Percentiles rank a stretch among this genome's conserved stretches.
phyloP scores from a whole-genome alignment of 2,797 vertebrate species.

The Peromyscus melanophrys region DNA sequence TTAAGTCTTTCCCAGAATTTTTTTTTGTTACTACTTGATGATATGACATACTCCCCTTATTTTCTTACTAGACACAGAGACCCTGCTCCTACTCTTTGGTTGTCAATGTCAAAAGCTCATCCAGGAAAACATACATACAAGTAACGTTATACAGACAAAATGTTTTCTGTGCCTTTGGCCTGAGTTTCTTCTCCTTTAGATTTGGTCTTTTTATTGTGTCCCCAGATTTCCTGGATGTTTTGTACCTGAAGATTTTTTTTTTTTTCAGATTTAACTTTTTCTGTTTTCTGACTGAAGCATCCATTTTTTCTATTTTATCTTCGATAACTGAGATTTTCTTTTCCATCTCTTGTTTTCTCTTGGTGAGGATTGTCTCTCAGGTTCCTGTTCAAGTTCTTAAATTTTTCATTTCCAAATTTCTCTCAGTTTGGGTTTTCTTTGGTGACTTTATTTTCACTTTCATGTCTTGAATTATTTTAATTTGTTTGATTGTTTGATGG shows the following conservation, averaged over 20 bases:
- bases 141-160: not conserved
- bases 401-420: not conserved
- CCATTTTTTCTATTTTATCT: not conserved
- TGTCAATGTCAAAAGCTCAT: not conserved
- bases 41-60: rapidly evolving
- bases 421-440: no score
- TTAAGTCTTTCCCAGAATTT: not conserved
- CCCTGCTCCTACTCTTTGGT: not conserved
- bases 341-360: not conserved
- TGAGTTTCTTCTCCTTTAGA: not conserved
- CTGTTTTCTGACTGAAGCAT: not conserved
- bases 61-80: not conserved
- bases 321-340: not conserved
- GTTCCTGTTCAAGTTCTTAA: not conserved
- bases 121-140: not conserved
- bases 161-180: not conserved
- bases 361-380: not conserved
- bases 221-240: not conserved
- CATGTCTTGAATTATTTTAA: not conserved
- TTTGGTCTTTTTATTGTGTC: not conserved
- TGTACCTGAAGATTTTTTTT: not conserved
- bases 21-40: not conserved
- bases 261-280: not conserved
- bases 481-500: not conserved
- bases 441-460: not conserved